These are phyloP conservation scores for Dicrostonyx torquatus DNA, from an alignment of 2,797 vertebrate genomes.

Conservation along the genomic window DNA sequence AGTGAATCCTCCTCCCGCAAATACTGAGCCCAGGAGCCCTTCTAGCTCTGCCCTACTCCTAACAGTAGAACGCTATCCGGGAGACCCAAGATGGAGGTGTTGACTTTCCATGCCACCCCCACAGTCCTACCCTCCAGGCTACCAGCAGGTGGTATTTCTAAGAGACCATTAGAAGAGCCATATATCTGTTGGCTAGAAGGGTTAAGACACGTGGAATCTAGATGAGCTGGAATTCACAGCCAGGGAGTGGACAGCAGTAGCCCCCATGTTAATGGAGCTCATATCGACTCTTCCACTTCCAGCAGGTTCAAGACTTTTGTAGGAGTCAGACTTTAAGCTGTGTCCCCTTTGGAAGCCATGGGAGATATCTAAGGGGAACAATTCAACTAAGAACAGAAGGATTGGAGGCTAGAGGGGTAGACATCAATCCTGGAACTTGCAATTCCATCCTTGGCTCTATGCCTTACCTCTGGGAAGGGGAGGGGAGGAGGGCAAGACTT, in stretches of 20 bases:
- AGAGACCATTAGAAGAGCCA: neutral
- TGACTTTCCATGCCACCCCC: rapidly evolving
- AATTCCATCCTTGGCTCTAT: neutral
- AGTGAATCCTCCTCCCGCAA: neutral
- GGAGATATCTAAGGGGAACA: neutral
- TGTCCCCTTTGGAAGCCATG: neutral
- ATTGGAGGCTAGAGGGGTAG: neutral
- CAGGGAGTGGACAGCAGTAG: neutral
- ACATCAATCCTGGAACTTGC: neutral
- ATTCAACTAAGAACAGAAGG: slow-evolving; percentile 3
- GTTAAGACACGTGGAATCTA: neutral
- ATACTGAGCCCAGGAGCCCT: neutral
- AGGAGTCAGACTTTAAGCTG: neutral
- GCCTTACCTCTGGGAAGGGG: neutral
- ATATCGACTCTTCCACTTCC: neutral
- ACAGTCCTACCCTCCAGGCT: no score
- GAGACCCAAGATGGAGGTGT: neutral
- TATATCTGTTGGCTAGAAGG: neutral
- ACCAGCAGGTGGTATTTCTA: neutral
- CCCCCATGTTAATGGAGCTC: neutral
- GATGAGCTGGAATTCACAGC: neutral
- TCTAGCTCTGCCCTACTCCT: neutral
- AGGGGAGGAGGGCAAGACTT: rapidly evolving
- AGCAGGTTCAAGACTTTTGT: neutral
- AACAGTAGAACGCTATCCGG: neutral